Percentiles rank a stretch among this genome's conserved stretches.
phyloP scores from a whole-genome alignment of 2,113 vertebrate species.

The Varanus komodoensis region DNA sequence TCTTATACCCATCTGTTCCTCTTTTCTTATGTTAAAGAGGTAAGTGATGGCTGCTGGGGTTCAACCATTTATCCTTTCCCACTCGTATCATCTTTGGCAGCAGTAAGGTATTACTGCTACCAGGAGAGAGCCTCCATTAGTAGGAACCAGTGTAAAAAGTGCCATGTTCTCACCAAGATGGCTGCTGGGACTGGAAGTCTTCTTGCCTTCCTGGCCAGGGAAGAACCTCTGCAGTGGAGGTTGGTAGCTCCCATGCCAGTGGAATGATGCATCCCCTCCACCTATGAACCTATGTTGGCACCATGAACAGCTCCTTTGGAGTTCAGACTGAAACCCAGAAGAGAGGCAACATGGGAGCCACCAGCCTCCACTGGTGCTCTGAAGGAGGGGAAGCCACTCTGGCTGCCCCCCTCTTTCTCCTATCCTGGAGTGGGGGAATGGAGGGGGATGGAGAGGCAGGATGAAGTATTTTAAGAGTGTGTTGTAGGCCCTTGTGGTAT shows the following conservation, averaged over 20 bases:
- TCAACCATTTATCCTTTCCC: too few species aligned
- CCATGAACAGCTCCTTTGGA: too few species aligned
- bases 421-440: not conserved
- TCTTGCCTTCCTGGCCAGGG: not conserved
- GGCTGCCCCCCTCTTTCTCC: not conserved
- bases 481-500: not conserved
- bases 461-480: not conserved
- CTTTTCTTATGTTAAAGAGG: too few species aligned
- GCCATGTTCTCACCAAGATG: not conserved
- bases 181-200: not conserved
- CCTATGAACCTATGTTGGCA: too few species aligned
- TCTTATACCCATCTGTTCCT: too few species aligned
- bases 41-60: not conserved
- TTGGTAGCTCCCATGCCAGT: too few species aligned
- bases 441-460: too few species aligned
- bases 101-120: not conserved
- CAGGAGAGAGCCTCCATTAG: not conserved
- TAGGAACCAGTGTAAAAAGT: not conserved
- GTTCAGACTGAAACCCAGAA: too few species aligned
- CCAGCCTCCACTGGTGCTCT: not conserved
- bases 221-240: too few species aligned
- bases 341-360: too few species aligned
- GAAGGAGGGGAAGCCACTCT: not conserved
- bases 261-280: too few species aligned
- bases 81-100: not conserved